Evolutionary conservation across 2,888 invertebrate species (phyloP), one percentile per base, ranked within the genome.

Genomic region (Leptodirus hochenwartii): DNA sequence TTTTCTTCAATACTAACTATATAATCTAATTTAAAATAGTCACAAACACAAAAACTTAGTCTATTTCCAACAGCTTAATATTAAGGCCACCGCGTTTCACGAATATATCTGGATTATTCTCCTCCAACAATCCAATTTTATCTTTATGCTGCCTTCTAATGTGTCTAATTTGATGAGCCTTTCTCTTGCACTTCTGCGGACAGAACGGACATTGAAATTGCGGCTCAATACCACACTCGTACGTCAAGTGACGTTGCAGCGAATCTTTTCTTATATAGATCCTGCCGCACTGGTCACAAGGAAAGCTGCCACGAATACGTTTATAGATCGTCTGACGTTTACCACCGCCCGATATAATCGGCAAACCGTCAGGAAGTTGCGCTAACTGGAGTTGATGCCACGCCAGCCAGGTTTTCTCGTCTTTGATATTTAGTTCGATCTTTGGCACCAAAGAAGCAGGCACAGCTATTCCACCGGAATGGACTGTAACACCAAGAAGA

Each of bases 191-290:
- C 39, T 65, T 64, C 50, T 69, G 69, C 36, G 67, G 64, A 50
- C 75, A 75, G 54, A 71, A 67, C 27, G 66, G 66, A 49, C 76
- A 77, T 50, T 69, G 68, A 58, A 70, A 71, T 47, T 69, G 66
- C 12, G 75, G 74, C 42, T 67, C 66, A 49, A 69, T 72, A 40
- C 69, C 68, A 49, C 81, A 82, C 50, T 81, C 80, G 54, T 75
- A 74, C 47, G 70, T 71, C 45, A 73, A 63, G 53, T 81, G 80
- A 33, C 80, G 65, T 49, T 73, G 75, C 34, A 81, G 55, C n/a
- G 77, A 78, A 40, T 76, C 74, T 48, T 76, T 77, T 50, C 73
- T 64, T 49, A 71, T 72, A 61, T 84, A 85, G 36, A 69, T 69
- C 54, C 81, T 79, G 32, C 75, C 73, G 51, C 84, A 85, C 41